Percentiles rank a stretch among this genome's conserved stretches.
Conservation (phyloP, 2,113 vertebrate genomes). For the Marcusenius ussheri region DNA sequence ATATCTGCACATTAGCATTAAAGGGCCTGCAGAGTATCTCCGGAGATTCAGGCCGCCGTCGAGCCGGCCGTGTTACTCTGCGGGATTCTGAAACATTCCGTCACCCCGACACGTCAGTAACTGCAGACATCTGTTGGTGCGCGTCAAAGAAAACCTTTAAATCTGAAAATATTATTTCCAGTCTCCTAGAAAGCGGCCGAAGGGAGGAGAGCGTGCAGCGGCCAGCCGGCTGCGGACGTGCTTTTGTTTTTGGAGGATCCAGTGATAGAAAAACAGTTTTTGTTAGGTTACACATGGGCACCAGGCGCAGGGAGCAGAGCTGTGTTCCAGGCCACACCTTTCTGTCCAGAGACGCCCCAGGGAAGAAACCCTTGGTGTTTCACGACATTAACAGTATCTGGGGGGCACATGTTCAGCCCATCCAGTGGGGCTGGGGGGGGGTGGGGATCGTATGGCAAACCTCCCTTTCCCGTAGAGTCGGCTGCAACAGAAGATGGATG, state of each 20-base stretch:
- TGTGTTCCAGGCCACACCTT: neutral
- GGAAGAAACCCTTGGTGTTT: slow-evolving; percentile 14
- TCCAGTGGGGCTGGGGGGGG: neutral
- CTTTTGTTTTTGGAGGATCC: neutral
- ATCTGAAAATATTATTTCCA: neutral
- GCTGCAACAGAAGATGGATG: slow-evolving; percentile 26
- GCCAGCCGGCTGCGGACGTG: too few relatives aligned
- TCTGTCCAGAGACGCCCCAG: neutral
- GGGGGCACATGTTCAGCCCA: slow-evolving; percentile 27
- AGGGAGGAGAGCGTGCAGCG: neutral
- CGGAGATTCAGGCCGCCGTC: neutral
- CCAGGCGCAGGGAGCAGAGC: neutral
- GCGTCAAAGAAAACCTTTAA: neutral
- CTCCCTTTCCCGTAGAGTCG: neutral
- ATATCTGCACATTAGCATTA: too few relatives aligned
- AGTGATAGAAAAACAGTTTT: neutral
- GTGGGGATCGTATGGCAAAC: slow-evolving; percentile 4
- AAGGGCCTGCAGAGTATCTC: neutral
- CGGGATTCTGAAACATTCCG: neutral
- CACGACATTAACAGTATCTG: slow-evolving; percentile 28
- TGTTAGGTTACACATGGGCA: neutral
- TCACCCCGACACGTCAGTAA: neutral
- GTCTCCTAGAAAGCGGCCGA: neutral
- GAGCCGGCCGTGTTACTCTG: neutral
- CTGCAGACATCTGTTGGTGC: neutral